phyloP scores from a whole-genome alignment of 1,140 invertebrate genomes.

The Rhizoglyphus robini region DNA sequence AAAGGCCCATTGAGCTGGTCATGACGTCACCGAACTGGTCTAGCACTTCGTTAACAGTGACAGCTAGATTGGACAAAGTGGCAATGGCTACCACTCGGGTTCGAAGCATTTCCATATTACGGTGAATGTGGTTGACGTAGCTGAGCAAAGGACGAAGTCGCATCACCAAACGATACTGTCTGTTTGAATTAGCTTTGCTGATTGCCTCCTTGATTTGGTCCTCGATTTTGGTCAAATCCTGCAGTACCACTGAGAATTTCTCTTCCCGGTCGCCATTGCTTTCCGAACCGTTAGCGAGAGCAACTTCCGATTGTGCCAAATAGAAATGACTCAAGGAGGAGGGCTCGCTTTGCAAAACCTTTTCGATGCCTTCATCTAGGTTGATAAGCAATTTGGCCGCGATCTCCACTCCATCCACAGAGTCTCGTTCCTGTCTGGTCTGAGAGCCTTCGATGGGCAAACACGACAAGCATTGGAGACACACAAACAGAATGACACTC shows the following conservation, averaged over 20 bases:
- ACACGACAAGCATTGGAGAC: too few relatives aligned
- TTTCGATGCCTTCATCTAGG: constrained; percentile 4
- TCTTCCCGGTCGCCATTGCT: neutral
- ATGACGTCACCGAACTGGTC: constrained; percentile 16
- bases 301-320: neutral
- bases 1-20: neutral
- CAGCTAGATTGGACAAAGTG: constrained; percentile 7
- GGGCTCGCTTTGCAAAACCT: neutral
- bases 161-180: constrained; percentile 8
- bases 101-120: constrained; percentile 13
- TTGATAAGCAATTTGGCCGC: constrained; percentile 2
- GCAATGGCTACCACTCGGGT: constrained; percentile 14
- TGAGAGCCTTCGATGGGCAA: too few relatives aligned
- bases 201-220: constrained; percentile 12
- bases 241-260: constrained; percentile 9
- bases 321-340: neutral
- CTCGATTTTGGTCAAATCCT: constrained; percentile 12
- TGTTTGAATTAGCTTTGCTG: constrained; percentile 4
- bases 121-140: constrained; percentile 7
- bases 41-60: constrained; percentile 12
- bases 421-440: neutral
- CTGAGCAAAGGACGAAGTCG: constrained; percentile 15
- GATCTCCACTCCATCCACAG: neutral
- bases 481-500: too few relatives aligned
- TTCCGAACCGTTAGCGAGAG: neutral